phyloP scores from a whole-genome alignment of 2,888 invertebrate species.

The Andrena fulva region DNA sequence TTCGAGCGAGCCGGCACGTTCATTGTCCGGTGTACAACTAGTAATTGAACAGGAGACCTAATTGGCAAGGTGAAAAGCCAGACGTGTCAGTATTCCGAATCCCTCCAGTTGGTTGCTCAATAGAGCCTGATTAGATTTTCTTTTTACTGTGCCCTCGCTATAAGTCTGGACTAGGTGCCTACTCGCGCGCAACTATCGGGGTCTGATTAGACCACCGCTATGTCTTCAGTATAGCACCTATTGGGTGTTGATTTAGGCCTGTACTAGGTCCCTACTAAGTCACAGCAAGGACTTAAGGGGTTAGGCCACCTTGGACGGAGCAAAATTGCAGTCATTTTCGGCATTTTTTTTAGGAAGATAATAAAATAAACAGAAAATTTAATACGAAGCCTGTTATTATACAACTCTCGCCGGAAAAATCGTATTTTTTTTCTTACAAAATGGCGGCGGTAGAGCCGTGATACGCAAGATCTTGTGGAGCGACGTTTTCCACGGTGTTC shows the following conservation, averaged over 20 bases:
- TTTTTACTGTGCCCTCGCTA: neutral
- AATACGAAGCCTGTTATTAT: no score
- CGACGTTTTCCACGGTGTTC: no score
- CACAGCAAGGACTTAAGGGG: neutral
- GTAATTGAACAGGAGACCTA: constrained; percentile 57
- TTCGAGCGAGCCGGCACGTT: constrained; percentile 77
- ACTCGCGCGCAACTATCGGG: neutral
- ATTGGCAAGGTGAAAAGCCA: constrained; percentile 27
- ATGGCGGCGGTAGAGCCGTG: no score
- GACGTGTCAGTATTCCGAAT: constrained; percentile 18
- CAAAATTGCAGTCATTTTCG: no score
- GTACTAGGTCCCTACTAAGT: neutral
- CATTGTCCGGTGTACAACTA: constrained; percentile 73
- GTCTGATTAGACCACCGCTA: neutral
- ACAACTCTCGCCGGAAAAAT: no score
- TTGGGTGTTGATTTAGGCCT: neutral
- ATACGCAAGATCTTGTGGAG: no score
- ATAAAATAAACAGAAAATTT: no score
- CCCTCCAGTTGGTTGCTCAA: no score
- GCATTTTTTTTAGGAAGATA: no score
- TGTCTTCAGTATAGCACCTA: neutral
- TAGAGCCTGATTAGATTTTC: no score
- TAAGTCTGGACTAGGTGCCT: neutral
- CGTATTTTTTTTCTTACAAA: no score
- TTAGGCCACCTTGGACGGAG: no score